These are phyloP conservation scores for Heliconius hortense DNA, from an alignment of 2,888 invertebrate species.

Conservation along the genomic window DNA sequence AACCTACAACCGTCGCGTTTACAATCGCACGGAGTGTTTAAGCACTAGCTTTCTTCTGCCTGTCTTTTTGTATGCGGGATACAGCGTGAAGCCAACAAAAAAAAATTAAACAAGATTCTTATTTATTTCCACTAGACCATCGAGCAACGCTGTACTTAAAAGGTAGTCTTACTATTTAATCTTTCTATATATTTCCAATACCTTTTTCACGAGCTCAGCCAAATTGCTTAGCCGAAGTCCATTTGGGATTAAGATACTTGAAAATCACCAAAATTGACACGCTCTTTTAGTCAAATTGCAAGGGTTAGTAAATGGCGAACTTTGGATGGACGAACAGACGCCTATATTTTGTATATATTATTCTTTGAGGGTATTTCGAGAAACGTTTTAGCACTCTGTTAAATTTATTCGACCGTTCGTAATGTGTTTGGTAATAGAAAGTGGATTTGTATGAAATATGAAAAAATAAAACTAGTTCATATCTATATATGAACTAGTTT, in stretches of 20 bases:
- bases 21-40: too few relatives aligned
- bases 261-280: conserved; percentile 39
- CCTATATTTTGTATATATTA: conserved; percentile 15
- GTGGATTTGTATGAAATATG: too few relatives aligned
- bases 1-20: too few relatives aligned
- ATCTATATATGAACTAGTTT: too few relatives aligned
- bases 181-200: neutral
- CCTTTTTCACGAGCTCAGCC: conserved; percentile 9
- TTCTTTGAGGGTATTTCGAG: conserved; percentile 15
- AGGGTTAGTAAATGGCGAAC: conserved; percentile 35
- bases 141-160: neutral
- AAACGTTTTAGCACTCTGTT: conserved; percentile 17
- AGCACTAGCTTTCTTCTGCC: too few relatives aligned
- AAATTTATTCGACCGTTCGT: conserved; percentile 5
- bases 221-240: conserved; percentile 31
- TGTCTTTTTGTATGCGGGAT: too few relatives aligned
- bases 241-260: conserved; percentile 40
- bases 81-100: too few relatives aligned
- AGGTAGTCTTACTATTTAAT: neutral
- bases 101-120: too few relatives aligned
- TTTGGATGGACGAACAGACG: conserved; percentile 25
- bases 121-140: too few relatives aligned
- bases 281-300: conserved; percentile 41
- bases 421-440: too few relatives aligned
- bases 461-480: too few relatives aligned